Evolutionary conservation across 2,113 vertebrate species (phyloP).

Genomic region (Neolamprologus hecqui): DNA sequence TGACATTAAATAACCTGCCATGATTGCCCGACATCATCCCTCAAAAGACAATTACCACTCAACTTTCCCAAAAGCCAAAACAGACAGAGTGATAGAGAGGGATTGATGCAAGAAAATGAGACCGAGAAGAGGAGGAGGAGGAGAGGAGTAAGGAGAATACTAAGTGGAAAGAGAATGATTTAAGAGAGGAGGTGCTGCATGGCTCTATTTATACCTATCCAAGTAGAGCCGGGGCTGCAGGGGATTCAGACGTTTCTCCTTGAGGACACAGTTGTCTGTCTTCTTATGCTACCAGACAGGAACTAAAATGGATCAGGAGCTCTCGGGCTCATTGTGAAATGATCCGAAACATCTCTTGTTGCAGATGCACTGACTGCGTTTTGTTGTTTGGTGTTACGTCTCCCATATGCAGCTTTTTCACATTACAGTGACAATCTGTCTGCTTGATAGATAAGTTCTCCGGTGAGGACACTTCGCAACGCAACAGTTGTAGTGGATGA

Average conservation of each 20-base stretch:
- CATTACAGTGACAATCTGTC: not conserved
- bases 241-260: not conserved
- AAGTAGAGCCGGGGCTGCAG: not conserved
- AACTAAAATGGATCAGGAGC: conserved; percentile 17
- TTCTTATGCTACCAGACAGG: conserved; percentile 3
- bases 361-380: not conserved
- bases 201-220: conserved; percentile 30
- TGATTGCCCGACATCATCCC: conserved; percentile 2
- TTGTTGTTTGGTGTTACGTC: not conserved
- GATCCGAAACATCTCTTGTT: not conserved
- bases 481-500: not conserved
- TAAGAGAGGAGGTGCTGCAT: conserved; percentile 13
- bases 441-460: not conserved
- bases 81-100: not conserved
- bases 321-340: conserved; percentile 1
- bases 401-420: not conserved
- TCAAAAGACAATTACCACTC: conserved; percentile 18
- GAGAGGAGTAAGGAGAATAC: conserved; percentile 20
- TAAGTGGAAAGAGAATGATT: conserved; percentile 3
- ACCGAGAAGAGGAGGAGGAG: not conserved
- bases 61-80: not conserved
- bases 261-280: conserved; percentile 4
- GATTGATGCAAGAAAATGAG: not conserved
- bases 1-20: not conserved
- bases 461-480: not conserved